A percentile compares a stretch with the other conserved stretches of the same genome.
These are phyloP conservation scores for Rhinogobio ventralis DNA, from an alignment of 2,797 vertebrate genomes.

Conservation along the genomic window DNA sequence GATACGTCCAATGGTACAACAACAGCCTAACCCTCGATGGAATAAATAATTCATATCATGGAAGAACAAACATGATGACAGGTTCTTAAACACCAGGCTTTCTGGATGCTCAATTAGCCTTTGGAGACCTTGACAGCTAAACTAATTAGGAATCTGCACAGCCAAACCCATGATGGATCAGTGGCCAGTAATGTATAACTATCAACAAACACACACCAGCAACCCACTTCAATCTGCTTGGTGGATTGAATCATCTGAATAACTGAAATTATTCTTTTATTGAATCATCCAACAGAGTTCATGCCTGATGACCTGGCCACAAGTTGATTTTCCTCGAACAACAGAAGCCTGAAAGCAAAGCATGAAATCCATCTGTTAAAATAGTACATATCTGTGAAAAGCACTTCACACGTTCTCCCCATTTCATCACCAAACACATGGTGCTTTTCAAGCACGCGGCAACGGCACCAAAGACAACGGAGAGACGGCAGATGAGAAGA, in stretches of 20 bases:
- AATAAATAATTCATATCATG: constrained; percentile 62
- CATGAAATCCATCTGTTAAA: constrained; percentile 56
- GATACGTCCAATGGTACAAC: constrained; percentile 49
- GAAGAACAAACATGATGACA: constrained; percentile 75
- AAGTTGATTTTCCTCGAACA: constrained; percentile 48
- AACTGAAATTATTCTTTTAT: constrained; percentile 54
- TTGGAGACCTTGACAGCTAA: constrained; percentile 74
- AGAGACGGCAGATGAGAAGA: constrained; percentile 50
- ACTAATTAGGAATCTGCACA: constrained; percentile 75
- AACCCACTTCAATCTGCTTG: constrained; percentile 54
- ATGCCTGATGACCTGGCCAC: constrained; percentile 46
- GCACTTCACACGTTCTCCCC: constrained; percentile 29
- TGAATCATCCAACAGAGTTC: constrained; percentile 40
- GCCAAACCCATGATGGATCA: constrained; percentile 55
- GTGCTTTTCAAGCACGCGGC: constrained; percentile 53
- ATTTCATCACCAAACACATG: constrained; percentile 59
- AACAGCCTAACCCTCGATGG: constrained; percentile 47
- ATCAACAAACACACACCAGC: constrained; percentile 18
- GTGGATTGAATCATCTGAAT: constrained; percentile 49
- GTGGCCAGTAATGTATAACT: constrained; percentile 53
- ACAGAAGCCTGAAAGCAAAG: constrained; percentile 38
- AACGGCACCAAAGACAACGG: constrained; percentile 52
- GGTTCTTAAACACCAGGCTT: constrained; percentile 64
- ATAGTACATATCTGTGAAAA: constrained; percentile 31
- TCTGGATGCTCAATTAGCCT: constrained; percentile 78